These are phyloP conservation scores for Tanytarsus gracilentus DNA, from an alignment of 2,888 invertebrate species.

Conservation along the genomic window DNA sequence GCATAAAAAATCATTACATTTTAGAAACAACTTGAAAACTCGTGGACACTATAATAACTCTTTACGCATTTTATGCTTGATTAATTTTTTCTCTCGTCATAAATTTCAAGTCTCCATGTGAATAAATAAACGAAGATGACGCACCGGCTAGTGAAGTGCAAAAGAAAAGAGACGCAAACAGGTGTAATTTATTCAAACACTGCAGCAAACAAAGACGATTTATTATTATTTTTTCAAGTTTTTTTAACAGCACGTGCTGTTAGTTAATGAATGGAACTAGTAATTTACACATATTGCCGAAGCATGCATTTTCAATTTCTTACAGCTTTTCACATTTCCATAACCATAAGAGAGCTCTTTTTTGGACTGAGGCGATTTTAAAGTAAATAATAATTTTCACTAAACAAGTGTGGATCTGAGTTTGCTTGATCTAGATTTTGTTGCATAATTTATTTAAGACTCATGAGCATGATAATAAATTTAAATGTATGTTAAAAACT, in stretches of 20 bases:
- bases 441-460: no score
- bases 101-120: neutral
- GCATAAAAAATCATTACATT: no score
- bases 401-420: no score
- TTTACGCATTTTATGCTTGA: constrained; percentile 23
- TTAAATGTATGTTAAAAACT: no score
- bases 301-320: constrained; percentile 7
- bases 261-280: constrained; percentile 22
- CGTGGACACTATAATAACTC: no score
- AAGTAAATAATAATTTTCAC: no score
- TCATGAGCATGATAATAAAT: no score
- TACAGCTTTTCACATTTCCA: neutral
- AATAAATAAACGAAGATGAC: constrained; percentile 10
- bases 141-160: no score
- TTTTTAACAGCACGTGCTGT: constrained; percentile 17
- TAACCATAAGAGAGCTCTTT: no score
- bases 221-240: constrained; percentile 8
- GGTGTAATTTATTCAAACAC: constrained; percentile 28
- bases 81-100: constrained; percentile 15
- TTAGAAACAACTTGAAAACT: no score
- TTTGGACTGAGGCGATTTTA: no score
- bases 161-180: neutral
- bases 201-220: constrained; percentile 18
- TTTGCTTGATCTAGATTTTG: no score
- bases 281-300: constrained; percentile 10